These are phyloP conservation scores for Onychostoma macrolepis DNA, from an alignment of 2,113 vertebrate genomes.

Conservation along the genomic window DNA sequence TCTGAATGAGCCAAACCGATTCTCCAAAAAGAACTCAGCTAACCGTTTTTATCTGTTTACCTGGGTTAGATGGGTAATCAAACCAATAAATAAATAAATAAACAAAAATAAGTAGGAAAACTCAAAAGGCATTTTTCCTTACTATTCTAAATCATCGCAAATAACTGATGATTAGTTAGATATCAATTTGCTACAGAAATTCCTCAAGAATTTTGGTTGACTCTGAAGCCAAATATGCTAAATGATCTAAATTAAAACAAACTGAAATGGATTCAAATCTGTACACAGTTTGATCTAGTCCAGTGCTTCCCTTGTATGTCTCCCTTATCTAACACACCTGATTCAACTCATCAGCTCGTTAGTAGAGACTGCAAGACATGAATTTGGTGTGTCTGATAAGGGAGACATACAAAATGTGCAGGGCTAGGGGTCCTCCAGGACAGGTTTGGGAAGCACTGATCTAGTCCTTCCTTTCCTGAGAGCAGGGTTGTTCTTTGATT, in stretches of 20 bases:
- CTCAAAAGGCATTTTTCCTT: background rate
- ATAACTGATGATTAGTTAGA: background rate
- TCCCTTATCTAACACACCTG: too few relatives aligned
- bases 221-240: background rate
- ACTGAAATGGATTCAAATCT: background rate
- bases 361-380: too few relatives aligned
- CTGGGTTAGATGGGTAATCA: slow-evolving; percentile 65
- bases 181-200: background rate
- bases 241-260: background rate
- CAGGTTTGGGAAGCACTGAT: too few relatives aligned
- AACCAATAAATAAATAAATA: slow-evolving; percentile 45
- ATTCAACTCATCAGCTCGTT: too few relatives aligned
- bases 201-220: background rate
- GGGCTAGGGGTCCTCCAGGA: too few relatives aligned
- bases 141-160: background rate
- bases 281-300: background rate
- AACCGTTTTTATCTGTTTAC: slow-evolving; percentile 61
- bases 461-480: background rate
- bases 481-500: background rate
- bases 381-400: too few relatives aligned
- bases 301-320: too few relatives aligned
- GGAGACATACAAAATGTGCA: too few relatives aligned
- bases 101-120: background rate
- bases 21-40: background rate
- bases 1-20: background rate